phyloP scores from a whole-genome alignment of 2,888 invertebrate species.

The Dysmachus trigonus region DNA sequence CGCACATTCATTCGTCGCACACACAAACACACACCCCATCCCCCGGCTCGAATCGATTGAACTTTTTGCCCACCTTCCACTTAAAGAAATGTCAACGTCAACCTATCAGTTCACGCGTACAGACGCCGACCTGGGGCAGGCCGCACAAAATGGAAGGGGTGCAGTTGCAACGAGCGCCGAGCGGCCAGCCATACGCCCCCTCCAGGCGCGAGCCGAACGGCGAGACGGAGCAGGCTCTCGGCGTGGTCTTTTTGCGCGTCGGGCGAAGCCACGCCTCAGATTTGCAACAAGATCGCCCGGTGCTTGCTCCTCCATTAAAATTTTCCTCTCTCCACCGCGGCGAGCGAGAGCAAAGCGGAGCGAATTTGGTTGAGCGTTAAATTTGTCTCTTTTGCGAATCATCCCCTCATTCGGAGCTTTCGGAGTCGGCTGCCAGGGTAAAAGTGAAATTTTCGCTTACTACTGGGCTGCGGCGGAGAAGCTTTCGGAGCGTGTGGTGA shows the following conservation, averaged over 20 bases:
- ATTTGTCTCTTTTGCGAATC: no score
- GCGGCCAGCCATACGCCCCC: neutral
- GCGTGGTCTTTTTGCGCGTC: neutral
- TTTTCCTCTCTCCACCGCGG: neutral
- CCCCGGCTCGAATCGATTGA: conserved; percentile 26
- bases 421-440: neutral
- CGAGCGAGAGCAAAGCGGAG: neutral
- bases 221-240: neutral
- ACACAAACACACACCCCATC: conserved; percentile 2
- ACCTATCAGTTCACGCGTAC: conserved; percentile 40
- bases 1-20: no score
- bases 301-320: conserved; percentile 6
- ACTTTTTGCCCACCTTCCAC: conserved; percentile 42
- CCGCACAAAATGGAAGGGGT: conserved; percentile 19
- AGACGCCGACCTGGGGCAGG: neutral
- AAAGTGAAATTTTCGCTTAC: neutral
- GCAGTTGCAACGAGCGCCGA: neutral
- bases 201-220: neutral
- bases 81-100: conserved; percentile 41
- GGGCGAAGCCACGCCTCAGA: conserved; percentile 1
- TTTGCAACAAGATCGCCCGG: neutral
- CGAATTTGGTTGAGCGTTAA: no score
- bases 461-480: neutral
- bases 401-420: conserved; percentile 16
- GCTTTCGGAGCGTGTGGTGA: neutral